phyloP scores from a whole-genome alignment of 2,113 vertebrate species.

The Crotalus tigris region DNA sequence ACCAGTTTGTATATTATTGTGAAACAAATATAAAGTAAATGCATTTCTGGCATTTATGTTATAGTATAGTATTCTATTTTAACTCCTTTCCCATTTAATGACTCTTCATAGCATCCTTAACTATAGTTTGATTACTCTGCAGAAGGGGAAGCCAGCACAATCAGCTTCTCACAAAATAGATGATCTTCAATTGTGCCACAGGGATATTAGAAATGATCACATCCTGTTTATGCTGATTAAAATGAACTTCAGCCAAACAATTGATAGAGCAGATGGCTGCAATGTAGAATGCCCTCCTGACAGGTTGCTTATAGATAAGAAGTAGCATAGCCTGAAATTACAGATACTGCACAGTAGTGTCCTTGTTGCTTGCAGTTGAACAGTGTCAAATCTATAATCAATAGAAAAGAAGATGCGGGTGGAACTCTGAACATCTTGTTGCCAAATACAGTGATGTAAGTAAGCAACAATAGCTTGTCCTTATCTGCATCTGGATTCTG shows the following conservation, averaged over 20 bases:
- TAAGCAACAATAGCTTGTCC: neutral
- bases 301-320: neutral
- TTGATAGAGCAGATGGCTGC: conserved; percentile 1
- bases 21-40: neutral
- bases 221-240: conserved; percentile 13
- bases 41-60: neutral
- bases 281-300: neutral
- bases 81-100: neutral
- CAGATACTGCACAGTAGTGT: neutral
- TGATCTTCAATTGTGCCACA: neutral
- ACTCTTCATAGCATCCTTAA: neutral
- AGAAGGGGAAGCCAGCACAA: neutral
- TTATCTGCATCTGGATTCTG: neutral
- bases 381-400: neutral
- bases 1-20: neutral
- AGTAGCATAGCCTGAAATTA: neutral
- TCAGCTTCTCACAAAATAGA: neutral
- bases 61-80: neutral
- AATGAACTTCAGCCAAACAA: neutral
- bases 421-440: neutral
- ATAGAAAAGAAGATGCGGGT: neutral
- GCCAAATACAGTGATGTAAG: neutral
- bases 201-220: neutral
- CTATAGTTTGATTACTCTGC: neutral
- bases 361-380: neutral